Evolutionary conservation across 2,888 invertebrate species (phyloP).

Genomic region (Drosophila basisetae): DNA sequence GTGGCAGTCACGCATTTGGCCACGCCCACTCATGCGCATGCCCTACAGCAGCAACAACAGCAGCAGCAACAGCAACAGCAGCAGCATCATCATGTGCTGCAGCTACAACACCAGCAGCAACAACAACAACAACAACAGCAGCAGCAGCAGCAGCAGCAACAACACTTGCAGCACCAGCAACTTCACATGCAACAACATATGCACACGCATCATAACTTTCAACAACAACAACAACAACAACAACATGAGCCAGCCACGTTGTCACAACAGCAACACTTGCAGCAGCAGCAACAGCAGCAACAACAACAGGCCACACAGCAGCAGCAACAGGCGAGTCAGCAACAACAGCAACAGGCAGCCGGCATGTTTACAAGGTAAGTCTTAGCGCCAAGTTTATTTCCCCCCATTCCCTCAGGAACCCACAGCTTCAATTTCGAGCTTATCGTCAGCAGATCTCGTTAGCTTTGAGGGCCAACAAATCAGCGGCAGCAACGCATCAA

Average conservation of each 20-base stretch:
- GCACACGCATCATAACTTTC: conserved; percentile 75
- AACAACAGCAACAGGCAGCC: conserved; percentile 69
- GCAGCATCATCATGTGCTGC: conserved; percentile 60
- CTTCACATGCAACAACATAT: conserved; percentile 68
- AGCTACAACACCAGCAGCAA: conserved; percentile 57
- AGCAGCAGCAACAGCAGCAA: conserved; percentile 59
- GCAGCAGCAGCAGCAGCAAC: conserved; percentile 60
- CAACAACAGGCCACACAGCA: conserved; percentile 63
- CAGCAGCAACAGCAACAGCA: conserved; percentile 39
- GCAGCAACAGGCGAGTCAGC: conserved; percentile 56
- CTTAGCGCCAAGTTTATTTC: conserved; percentile 66
- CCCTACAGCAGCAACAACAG: conserved; percentile 55
- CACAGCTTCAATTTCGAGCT: conserved; percentile 35
- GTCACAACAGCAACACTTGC: conserved; percentile 71
- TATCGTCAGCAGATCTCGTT: conserved; percentile 51
- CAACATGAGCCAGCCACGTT: conserved; percentile 63
- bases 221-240: conserved; percentile 69
- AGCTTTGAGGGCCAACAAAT: conserved; percentile 51
- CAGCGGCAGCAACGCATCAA: conserved; percentile 64
- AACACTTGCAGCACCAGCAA: conserved; percentile 69
- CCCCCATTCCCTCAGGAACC: conserved; percentile 6
- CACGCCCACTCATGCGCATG: conserved; percentile 63
- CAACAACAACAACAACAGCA: conserved; percentile 6
- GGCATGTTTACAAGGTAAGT: conserved; percentile 79
- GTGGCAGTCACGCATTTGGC: conserved; percentile 60